Base-by-base conservation (phyloP, 2,888 invertebrate species). In the Cryptus viduatorius region DNA sequence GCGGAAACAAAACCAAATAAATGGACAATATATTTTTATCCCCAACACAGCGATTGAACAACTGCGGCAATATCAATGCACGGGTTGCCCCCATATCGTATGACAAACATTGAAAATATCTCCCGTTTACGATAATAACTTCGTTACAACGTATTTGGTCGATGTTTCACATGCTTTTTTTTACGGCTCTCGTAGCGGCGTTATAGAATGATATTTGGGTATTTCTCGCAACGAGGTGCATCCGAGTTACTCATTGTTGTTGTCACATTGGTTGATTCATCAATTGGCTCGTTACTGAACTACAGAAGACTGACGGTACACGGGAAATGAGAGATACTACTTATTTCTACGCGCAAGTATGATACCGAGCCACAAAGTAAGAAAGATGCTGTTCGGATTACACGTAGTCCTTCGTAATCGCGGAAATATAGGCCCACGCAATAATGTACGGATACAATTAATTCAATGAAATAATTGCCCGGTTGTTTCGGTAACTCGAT, bases 391-490 rank as follows among this genome's bases (percentile, higher is more conserved):
- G 7, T 14, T 48, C 24, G 48, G 48, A 44, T 16, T 59, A 67
- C 53, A 56, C 53, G 24, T 59, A n/a, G 59, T 29, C 16, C 1
- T 24, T 4, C n/a, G 46, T 68, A 68, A 68, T 31, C 42, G 61
- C 75, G 46, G 75, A 75, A 69, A 53, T 10, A 68, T 29, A 37
- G 3, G 69, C 75, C 75, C 76, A 81, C 75, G 50, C 69, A 24
- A 16, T n/a, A 44, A 53, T 71, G n/a, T 50, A 79, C 48, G 61
- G 64, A 42, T 69, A 50, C 59, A 77, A 68, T 68, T 29, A 69
- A 78, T 78, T 68, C 29, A 56, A 78, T 67, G 65, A 31, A 16
- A 44, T 61, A 61, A 80, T 56, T 37, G 80, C 48, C 67, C 73
- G 8, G 31, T 61, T 61, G 61, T 78, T 69, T 48, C 78, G 59